Evolutionary conservation across 2,797 vertebrate genomes (phyloP).

Genomic region (Phrynocephalus vlangalii): DNA sequence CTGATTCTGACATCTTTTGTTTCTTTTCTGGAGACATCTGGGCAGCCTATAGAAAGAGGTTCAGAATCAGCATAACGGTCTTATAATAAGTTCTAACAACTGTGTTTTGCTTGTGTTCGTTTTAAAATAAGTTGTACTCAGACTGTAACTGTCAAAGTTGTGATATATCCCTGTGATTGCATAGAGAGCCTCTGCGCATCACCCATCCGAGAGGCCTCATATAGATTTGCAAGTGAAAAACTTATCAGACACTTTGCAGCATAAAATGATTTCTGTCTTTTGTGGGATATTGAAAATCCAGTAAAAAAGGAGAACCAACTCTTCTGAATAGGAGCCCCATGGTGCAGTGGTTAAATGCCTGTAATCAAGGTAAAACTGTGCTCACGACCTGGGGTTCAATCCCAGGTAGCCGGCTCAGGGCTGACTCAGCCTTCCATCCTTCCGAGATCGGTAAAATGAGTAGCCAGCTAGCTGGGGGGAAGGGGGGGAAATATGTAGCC

Average conservation of each 20-base stretch:
- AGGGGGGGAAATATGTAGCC: too few relatives aligned
- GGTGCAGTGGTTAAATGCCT: too few relatives aligned
- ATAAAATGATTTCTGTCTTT: background rate
- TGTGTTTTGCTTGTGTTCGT: background rate
- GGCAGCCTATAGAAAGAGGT: slow-evolving; percentile 73
- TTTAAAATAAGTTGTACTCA: background rate
- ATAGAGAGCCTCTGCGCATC: background rate
- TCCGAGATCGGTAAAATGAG: too few relatives aligned
- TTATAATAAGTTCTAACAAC: background rate
- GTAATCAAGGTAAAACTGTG: too few relatives aligned
- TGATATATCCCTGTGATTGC: background rate
- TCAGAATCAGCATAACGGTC: slow-evolving; percentile 1
- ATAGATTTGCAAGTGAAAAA: background rate
- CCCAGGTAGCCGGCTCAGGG: too few relatives aligned
- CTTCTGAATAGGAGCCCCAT: too few relatives aligned
- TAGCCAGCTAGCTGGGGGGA: too few relatives aligned
- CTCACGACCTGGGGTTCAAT: too few relatives aligned
- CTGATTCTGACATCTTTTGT: slow-evolving; percentile 35
- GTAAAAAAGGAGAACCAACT: background rate
- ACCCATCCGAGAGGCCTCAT: too few relatives aligned
- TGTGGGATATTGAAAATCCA: background rate
- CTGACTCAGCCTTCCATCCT: too few relatives aligned
- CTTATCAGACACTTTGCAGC: background rate
- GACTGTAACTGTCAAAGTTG: background rate
- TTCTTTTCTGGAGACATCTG: slow-evolving; percentile 72